Evolutionary conservation across 2,888 invertebrate species (phyloP).

Genomic region (Synergus laeviventris): DNA sequence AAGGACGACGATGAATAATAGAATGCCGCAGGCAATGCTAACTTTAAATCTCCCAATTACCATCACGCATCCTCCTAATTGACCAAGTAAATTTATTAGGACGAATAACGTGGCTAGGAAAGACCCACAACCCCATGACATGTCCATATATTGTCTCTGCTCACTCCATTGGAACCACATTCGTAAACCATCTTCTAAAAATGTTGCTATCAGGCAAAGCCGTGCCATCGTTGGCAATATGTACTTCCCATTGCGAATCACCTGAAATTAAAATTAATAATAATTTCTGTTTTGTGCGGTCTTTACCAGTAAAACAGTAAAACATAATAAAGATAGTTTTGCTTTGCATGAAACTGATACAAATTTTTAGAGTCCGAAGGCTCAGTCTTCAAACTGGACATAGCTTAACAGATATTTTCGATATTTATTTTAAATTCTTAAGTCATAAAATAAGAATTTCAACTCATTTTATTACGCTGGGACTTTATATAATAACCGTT

Average conservation of each 20-base stretch:
- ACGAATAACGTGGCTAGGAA: slow-evolving; percentile 97
- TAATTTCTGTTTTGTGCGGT: no score
- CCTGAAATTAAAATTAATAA: slow-evolving; percentile 78
- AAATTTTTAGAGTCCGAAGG: no score
- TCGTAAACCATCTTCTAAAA: slow-evolving; percentile 98
- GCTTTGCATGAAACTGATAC: no score
- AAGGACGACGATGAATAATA: slow-evolving; percentile 96
- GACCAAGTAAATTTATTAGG: slow-evolving; percentile 95
- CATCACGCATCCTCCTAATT: slow-evolving; percentile 97
- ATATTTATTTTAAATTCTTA: no score
- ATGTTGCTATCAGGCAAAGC: slow-evolving; percentile 97
- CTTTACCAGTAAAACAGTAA: no score
- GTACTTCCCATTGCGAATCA: slow-evolving; percentile 93
- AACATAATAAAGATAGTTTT: no score
- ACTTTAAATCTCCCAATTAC: slow-evolving; percentile 95
- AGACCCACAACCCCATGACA: slow-evolving; percentile 97
- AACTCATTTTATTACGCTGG: no score
- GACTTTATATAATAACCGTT: no score
- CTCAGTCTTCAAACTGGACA: no score
- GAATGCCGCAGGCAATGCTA: slow-evolving; percentile 91
- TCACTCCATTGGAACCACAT: slow-evolving; percentile 99
- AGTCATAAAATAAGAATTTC: no score
- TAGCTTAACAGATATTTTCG: no score
- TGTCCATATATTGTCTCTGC: slow-evolving; percentile 97
- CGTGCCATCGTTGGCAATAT: slow-evolving; percentile 96